phyloP scores from a whole-genome alignment of 2,888 invertebrate genomes.

The Dusona sp. region DNA sequence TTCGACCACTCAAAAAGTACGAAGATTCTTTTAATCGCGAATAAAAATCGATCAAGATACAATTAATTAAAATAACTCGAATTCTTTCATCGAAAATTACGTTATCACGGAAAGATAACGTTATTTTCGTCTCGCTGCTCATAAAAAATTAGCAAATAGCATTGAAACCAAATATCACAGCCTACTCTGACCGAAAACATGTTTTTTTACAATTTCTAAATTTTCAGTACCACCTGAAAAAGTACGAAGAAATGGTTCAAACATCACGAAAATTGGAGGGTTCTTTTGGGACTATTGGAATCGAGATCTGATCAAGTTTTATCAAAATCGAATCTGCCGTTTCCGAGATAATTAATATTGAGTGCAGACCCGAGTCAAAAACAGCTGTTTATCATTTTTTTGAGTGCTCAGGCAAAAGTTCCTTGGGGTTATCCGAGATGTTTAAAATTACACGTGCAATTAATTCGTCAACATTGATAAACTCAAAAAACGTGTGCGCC shows the following conservation, averaged over 20 bases:
- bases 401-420: too few species aligned
- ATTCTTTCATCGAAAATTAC: conserved; percentile 3
- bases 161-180: not conserved
- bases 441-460: too few species aligned
- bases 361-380: not conserved
- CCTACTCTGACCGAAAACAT: not conserved
- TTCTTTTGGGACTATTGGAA: not conserved
- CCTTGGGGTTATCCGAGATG: not conserved
- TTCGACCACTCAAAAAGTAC: not conserved
- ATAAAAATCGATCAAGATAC: not conserved
- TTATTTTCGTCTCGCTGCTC: not conserved
- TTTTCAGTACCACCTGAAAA: not conserved
- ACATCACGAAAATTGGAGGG: not conserved
- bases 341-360: not conserved
- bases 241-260: not conserved
- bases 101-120: conserved; percentile 9
- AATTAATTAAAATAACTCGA: not conserved
- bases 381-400: too few species aligned
- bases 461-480: too few species aligned
- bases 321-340: not conserved
- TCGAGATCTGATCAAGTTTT: not conserved
- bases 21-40: not conserved
- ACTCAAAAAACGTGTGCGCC: not conserved
- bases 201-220: not conserved
- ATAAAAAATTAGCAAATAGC: not conserved